Percentiles rank a stretch among this genome's conserved stretches.
These are phyloP conservation scores for Arctia plantaginis DNA, from an alignment of 2,888 invertebrate species.

Conservation along the genomic window DNA sequence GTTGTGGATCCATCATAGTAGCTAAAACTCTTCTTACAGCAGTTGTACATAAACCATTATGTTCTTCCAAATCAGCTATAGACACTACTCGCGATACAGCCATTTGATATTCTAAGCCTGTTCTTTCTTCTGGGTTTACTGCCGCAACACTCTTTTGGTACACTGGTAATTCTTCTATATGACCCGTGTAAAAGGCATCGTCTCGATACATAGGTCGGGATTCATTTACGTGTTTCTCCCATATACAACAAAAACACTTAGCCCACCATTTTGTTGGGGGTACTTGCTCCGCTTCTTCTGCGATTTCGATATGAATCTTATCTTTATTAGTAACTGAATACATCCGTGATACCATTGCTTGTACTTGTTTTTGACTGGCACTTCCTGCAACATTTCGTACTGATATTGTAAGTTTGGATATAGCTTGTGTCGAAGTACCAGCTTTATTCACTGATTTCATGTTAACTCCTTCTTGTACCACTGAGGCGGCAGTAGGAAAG, in stretches of 20 bases:
- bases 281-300: not conserved
- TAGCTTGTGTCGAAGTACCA: slow-evolving; percentile 66
- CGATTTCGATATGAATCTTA: slow-evolving; percentile 22
- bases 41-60: slow-evolving; percentile 73
- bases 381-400: slow-evolving; percentile 63
- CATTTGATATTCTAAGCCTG: slow-evolving; percentile 80
- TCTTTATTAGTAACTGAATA: slow-evolving; percentile 47
- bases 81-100: slow-evolving; percentile 80
- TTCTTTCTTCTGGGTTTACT: slow-evolving; percentile 60
- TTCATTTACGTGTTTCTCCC: slow-evolving; percentile 74
- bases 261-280: slow-evolving; percentile 64
- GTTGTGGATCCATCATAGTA: slow-evolving; percentile 78
- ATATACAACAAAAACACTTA: slow-evolving; percentile 52
- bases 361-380: slow-evolving; percentile 71
- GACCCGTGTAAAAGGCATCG: slow-evolving; percentile 78
- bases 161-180: slow-evolving; percentile 66
- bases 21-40: slow-evolving; percentile 77
- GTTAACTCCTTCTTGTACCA: slow-evolving; percentile 54
- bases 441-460: slow-evolving; percentile 43
- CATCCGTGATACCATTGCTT: slow-evolving; percentile 67
- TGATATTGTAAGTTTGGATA: slow-evolving; percentile 69
- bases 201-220: slow-evolving; percentile 80
- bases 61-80: slow-evolving; percentile 70
- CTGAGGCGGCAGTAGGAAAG: slow-evolving; percentile 76
- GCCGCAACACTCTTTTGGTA: slow-evolving; percentile 77